phyloP scores from a whole-genome alignment of 2,888 invertebrate genomes.

The Zaprionus obscuricornis region DNA sequence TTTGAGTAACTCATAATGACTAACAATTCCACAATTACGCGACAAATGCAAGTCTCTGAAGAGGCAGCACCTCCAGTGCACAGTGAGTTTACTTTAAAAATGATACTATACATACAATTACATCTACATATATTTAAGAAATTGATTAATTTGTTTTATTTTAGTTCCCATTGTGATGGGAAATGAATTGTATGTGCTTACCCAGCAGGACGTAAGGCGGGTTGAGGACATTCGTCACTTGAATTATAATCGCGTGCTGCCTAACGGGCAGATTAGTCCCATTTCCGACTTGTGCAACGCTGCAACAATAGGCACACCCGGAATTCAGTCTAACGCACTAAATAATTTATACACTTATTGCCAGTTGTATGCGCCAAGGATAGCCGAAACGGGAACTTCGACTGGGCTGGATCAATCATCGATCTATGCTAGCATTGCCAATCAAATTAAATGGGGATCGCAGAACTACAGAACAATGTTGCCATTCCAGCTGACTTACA shows the following conservation, averaged over 20 bases:
- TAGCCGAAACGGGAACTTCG: too few relatives aligned
- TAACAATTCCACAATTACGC: constrained; percentile 10
- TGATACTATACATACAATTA: too few relatives aligned
- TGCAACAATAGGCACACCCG: too few relatives aligned
- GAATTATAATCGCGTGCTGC: constrained; percentile 54
- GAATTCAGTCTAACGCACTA: too few relatives aligned
- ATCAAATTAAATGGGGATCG: constrained; percentile 69
- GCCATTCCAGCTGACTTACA: too few relatives aligned
- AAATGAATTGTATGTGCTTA: constrained; percentile 68
- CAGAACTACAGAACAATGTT: too few relatives aligned
- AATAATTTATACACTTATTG: too few relatives aligned
- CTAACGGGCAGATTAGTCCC: constrained; percentile 41
- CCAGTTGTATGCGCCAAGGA: too few relatives aligned
- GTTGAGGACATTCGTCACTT: constrained; percentile 72
- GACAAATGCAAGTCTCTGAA: constrained; percentile 69
- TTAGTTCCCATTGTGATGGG: constrained; percentile 77
- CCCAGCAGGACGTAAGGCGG: constrained; percentile 80
- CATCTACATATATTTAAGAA: not conserved
- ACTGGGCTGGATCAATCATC: too few relatives aligned
- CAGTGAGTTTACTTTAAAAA: constrained; percentile 48
- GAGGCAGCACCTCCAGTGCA: constrained; percentile 67
- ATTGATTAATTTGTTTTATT: not conserved
- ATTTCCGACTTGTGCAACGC: not conserved
- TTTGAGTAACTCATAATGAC: constrained; percentile 14
- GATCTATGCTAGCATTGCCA: too few relatives aligned